Evolutionary conservation across 2,113 vertebrate species (phyloP).

Genomic region (Pterophyllum scalare): DNA sequence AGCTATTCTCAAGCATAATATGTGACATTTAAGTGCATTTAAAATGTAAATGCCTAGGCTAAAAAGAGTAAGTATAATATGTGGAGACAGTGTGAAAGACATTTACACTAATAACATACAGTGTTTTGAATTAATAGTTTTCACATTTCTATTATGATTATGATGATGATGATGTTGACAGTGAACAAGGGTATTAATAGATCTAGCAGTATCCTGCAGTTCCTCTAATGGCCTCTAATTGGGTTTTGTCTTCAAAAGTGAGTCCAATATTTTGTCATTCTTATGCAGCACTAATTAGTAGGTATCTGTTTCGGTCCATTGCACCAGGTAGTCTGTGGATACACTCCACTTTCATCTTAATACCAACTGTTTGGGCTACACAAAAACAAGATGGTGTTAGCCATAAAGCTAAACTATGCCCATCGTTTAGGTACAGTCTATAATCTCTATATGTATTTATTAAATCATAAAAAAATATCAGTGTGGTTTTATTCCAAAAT

Average conservation of each 20-base stretch:
- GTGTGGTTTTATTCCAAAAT: neutral
- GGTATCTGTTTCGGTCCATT: too few species aligned
- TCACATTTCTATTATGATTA: neutral
- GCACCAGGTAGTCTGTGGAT: fast-evolving
- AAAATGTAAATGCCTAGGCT: neutral
- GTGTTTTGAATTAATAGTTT: neutral
- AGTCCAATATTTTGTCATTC: neutral
- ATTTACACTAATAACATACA: neutral
- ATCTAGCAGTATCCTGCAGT: fast-evolving
- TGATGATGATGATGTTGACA: neutral
- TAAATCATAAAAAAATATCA: neutral
- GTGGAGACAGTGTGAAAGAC: neutral
- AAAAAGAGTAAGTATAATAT: neutral
- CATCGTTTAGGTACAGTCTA: neutral
- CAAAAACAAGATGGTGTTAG: neutral
- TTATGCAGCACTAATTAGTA: too few species aligned
- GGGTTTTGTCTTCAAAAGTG: neutral
- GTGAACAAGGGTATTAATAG: neutral
- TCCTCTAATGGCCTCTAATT: neutral
- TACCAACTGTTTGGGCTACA: neutral
- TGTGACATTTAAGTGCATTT: neutral
- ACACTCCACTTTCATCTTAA: neutral
- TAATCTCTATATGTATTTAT: neutral
- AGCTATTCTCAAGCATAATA: neutral
- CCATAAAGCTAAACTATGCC: neutral